Conservation (phyloP, 2,888 invertebrate genomes). For the Cosmia pyralina region DNA sequence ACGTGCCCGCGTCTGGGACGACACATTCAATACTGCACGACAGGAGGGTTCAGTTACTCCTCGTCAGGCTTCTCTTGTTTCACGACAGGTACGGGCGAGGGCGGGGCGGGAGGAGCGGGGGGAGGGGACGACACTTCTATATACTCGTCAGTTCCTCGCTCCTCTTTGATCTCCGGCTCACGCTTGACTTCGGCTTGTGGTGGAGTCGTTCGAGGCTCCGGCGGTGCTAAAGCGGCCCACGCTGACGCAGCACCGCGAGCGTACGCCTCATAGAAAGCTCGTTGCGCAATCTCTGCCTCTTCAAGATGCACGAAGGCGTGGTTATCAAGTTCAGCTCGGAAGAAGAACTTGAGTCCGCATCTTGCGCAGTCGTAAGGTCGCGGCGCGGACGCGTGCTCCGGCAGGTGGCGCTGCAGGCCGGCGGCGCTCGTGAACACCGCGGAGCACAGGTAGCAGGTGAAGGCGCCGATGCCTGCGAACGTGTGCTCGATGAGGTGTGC, state of each 20-base stretch:
- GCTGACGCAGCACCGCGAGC: constrained; percentile 86
- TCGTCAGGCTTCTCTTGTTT: constrained; percentile 86
- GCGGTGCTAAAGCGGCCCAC: constrained; percentile 85
- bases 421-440: constrained; percentile 95
- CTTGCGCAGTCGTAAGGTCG: constrained; percentile 96
- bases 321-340: constrained; percentile 97
- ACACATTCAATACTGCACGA: constrained; percentile 70
- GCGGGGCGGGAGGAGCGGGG: constrained; percentile 69
- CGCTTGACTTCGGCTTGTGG: constrained; percentile 77
- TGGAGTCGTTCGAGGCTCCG: constrained; percentile 71
- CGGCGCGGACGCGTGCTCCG: constrained; percentile 94
- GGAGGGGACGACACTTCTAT: constrained; percentile 88
- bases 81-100: constrained; percentile 74
- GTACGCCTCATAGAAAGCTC: constrained; percentile 87
- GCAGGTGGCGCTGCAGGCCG: constrained; percentile 95
- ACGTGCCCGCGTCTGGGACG: constrained; percentile 83
- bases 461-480: constrained; percentile 95
- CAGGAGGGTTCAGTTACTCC: constrained; percentile 65
- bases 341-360: constrained; percentile 96
- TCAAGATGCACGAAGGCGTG: constrained; percentile 92
- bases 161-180: constrained; percentile 87
- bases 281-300: constrained; percentile 88
- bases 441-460: constrained; percentile 96
- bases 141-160: constrained; percentile 84
- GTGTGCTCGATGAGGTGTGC: constrained; percentile 97